Evolutionary conservation across 2,113 vertebrate species (phyloP).

Genomic region (Channa maculata): DNA sequence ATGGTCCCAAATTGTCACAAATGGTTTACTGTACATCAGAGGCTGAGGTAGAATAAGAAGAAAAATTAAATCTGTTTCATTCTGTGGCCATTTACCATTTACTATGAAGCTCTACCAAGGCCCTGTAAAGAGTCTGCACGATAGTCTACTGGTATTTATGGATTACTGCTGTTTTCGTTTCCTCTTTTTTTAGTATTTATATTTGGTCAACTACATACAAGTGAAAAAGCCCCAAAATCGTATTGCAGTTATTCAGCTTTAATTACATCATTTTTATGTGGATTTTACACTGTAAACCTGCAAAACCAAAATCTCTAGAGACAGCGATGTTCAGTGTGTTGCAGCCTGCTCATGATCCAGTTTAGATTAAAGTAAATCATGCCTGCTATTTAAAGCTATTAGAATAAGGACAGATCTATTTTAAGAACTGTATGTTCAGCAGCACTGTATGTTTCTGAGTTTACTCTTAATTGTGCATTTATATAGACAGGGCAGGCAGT

Average conservation of each 20-base stretch:
- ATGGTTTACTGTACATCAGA: slow-evolving; percentile 25
- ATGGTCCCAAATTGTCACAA: slow-evolving; percentile 36
- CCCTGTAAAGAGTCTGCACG: slow-evolving; percentile 10
- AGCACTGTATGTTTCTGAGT: slow-evolving; percentile 31
- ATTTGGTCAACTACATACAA: not conserved
- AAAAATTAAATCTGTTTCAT: no score
- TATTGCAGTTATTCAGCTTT: no score
- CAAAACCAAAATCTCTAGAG: slow-evolving; percentile 21
- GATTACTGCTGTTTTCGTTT: slow-evolving; percentile 1
- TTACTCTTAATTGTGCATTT: slow-evolving; percentile 12
- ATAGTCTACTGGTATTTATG: slow-evolving; percentile 16
- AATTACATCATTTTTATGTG: slow-evolving; percentile 33
- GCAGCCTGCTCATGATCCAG: slow-evolving; percentile 21
- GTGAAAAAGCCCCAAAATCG: not conserved
- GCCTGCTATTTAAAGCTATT: slow-evolving; percentile 45
- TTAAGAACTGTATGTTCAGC: slow-evolving; percentile 7
- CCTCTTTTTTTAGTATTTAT: not conserved
- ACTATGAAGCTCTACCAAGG: no score
- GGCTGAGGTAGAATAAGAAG: slow-evolving; percentile 37
- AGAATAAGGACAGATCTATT: slow-evolving; percentile 50
- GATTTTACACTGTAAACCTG: slow-evolving; percentile 24
- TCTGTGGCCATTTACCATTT: no score
- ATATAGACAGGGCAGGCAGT: slow-evolving; percentile 14
- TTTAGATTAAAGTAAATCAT: slow-evolving; percentile 48
- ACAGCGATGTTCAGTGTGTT: not conserved